Evolutionary conservation across 2,888 invertebrate species (phyloP).

Genomic region (Platynereis dumerilii): DNA sequence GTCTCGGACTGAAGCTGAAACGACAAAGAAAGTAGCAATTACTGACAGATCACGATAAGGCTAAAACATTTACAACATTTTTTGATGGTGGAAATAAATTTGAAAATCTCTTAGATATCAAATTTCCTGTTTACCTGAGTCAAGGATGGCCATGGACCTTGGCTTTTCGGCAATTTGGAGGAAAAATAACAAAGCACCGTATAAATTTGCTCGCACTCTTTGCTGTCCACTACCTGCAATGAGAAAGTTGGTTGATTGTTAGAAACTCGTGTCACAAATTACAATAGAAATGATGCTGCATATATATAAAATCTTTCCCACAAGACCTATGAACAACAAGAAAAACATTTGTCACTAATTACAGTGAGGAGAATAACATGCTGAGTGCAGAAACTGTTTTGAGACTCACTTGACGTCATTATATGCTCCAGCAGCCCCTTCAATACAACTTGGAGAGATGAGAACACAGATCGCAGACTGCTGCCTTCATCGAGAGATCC

Average conservation of each 20-base stretch:
- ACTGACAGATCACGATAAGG: no score
- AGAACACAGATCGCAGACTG: slow-evolving; percentile 54
- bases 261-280: not conserved
- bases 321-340: no score
- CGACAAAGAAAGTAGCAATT: not conserved
- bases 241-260: no score
- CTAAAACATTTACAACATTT: no score
- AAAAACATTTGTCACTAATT: no score
- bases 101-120: no score
- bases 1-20: slow-evolving; percentile 21
- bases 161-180: slow-evolving; percentile 69
- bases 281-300: no score
- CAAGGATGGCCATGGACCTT: not conserved
- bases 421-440: slow-evolving; percentile 83
- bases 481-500: slow-evolving; percentile 34
- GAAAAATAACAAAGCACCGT: slow-evolving; percentile 82
- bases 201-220: slow-evolving; percentile 84
- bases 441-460: slow-evolving; percentile 62
- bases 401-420: slow-evolving; percentile 72
- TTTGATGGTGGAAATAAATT: no score
- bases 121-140: slow-evolving; percentile 21
- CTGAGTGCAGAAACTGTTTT: not conserved
- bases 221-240: slow-evolving; percentile 76
- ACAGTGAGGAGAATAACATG: no score
- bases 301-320: no score